Percentiles rank a stretch among this genome's conserved stretches.
These are phyloP conservation scores for Clinocottus analis DNA, from an alignment of 2,113 vertebrate genomes.

Conservation along the genomic window DNA sequence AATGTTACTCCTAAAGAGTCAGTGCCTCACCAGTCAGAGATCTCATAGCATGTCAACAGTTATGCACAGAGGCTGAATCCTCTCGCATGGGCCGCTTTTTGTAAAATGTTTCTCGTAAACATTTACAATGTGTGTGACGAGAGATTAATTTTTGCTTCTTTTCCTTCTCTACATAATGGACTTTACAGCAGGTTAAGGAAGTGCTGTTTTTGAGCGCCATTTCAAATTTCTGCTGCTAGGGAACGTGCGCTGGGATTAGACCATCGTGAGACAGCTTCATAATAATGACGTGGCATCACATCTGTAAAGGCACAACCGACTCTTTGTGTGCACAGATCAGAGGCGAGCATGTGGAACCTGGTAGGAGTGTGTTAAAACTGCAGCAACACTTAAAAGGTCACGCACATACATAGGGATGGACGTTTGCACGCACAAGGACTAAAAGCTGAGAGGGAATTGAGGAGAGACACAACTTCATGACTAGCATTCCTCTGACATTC, in stretches of 20 bases:
- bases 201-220: not conserved
- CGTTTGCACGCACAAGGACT: not conserved
- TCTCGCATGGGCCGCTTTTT: not conserved
- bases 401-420: not conserved
- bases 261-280: no score
- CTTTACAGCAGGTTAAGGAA: not conserved
- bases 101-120: not conserved
- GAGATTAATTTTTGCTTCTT: not conserved
- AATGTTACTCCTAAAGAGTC: no score
- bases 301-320: conserved; percentile 49
- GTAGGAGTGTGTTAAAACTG: conserved; percentile 52
- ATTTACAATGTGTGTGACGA: not conserved
- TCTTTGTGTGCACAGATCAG: conserved; percentile 55
- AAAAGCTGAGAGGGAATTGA: conserved; percentile 1
- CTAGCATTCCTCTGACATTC: conserved; percentile 69
- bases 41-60: no score
- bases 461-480: conserved; percentile 54
- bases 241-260: no score
- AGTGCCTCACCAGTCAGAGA: no score
- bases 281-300: conserved; percentile 31
- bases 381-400: conserved; percentile 44
- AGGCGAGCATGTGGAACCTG: conserved; percentile 40
- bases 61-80: no score
- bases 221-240: not conserved
- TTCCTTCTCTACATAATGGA: not conserved